Conservation (phyloP, 2,113 vertebrate genomes). For the Cinclus mexicanus region DNA sequence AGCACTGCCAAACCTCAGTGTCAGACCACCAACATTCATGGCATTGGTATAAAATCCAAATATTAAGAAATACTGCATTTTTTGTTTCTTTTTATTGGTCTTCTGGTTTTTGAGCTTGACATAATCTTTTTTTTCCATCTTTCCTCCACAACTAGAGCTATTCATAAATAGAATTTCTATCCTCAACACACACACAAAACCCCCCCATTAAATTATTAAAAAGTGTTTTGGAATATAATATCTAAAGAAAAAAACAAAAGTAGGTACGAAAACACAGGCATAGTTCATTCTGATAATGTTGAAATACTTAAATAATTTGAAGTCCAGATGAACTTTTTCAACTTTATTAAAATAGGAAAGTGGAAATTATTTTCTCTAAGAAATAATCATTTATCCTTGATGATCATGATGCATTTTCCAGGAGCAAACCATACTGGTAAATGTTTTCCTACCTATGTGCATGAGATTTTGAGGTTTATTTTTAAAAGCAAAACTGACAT, state of each 20-base stretch:
- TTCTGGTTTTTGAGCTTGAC: slow-evolving; percentile 36
- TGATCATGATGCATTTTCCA: not conserved
- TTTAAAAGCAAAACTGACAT: not conserved
- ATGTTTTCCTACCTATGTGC: not conserved
- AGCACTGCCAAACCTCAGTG: slow-evolving; percentile 52
- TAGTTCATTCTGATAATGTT: not conserved
- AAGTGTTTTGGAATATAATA: not conserved
- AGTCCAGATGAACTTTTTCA: not conserved
- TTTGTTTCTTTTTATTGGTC: slow-evolving; percentile 47
- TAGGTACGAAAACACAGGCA: not conserved
- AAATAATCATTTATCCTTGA: not conserved
- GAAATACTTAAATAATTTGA: not conserved
- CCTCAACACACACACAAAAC: not conserved
- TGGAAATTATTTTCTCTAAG: not conserved
- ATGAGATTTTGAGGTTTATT: not conserved
- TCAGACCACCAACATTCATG: slow-evolving; percentile 53
- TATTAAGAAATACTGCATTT: slow-evolving; percentile 49
- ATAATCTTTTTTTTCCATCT: slow-evolving; percentile 37
- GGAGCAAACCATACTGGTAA: not conserved
- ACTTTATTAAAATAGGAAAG: not conserved
- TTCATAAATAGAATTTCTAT: slow-evolving; percentile 45
- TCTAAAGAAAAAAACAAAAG: not conserved
- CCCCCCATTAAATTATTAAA: not conserved
- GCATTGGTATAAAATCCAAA: slow-evolving; percentile 28
- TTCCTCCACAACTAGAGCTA: slow-evolving; percentile 7